These are phyloP conservation scores for Bombus picipes DNA, from an alignment of 1,140 invertebrate species.

Conservation along the genomic window DNA sequence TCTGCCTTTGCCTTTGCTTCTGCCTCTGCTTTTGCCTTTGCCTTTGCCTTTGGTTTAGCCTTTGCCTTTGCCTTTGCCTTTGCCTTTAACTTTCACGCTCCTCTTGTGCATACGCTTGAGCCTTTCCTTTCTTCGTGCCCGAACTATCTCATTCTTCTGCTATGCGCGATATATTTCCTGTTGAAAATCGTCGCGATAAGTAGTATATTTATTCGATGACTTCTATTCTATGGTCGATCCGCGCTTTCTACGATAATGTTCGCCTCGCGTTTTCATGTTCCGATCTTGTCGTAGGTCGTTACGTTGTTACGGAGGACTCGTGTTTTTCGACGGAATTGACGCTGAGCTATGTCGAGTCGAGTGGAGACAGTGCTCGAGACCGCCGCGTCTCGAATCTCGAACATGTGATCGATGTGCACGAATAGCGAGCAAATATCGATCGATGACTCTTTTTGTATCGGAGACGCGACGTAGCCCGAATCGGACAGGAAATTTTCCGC, in stretches of 20 bases:
- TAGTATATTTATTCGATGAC: slow-evolving; percentile 28
- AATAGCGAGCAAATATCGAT: not conserved
- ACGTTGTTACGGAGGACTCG: not conserved
- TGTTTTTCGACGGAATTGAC: not conserved
- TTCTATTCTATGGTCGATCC: slow-evolving; percentile 4
- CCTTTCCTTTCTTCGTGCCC: not conserved
- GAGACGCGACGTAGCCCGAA: too few species aligned
- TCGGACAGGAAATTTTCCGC: too few species aligned
- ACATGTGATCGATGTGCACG: too few species aligned
- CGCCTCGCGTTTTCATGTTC: not conserved
- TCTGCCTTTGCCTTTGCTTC: not conserved
- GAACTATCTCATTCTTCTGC: slow-evolving; percentile 8
- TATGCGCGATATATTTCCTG: slow-evolving; percentile 14
- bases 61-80: not conserved
- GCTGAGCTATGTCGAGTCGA: too few species aligned
- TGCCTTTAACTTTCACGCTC: not conserved
- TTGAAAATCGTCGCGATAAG: not conserved
- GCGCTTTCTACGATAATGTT: slow-evolving; percentile 33
- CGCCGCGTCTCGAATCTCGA: not conserved
- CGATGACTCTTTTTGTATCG: not conserved
- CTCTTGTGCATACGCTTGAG: not conserved
- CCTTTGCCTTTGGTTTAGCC: not conserved
- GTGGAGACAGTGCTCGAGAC: too few species aligned
- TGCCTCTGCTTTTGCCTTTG: not conserved
- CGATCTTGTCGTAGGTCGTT: not conserved